Conservation (phyloP, 1,140 invertebrate species). For the Drosophila rhopaloa region DNA sequence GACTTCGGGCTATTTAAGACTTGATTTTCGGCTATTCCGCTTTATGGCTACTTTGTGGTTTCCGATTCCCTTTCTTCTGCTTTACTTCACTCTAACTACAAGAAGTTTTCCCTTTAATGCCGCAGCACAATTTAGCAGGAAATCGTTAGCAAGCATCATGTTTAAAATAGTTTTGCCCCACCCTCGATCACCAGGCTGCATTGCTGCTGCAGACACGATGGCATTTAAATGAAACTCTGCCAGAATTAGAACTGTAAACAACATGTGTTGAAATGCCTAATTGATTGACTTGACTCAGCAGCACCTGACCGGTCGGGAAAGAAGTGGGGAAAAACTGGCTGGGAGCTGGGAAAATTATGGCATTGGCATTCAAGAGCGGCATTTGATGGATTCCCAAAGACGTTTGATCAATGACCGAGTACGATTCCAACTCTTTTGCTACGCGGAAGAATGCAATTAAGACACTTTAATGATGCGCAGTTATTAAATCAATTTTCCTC, state of each 20-base stretch:
- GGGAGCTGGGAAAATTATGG: constrained; percentile 53
- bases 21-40: constrained; percentile 39
- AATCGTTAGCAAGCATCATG: constrained; percentile 64
- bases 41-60: constrained; percentile 26
- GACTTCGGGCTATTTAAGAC: constrained; percentile 47
- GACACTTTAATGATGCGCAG: constrained; percentile 67
- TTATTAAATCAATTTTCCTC: constrained; percentile 75
- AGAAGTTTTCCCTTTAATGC: constrained; percentile 42
- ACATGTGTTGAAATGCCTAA: constrained; percentile 82
- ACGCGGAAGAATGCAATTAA: constrained; percentile 77
- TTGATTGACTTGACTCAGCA: constrained; percentile 74
- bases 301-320: constrained; percentile 7
- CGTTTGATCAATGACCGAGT: constrained; percentile 53
- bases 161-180: constrained; percentile 60
- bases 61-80: constrained; percentile 21
- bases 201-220: constrained; percentile 55
- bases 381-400: constrained; percentile 56
- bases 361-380: constrained; percentile 68
- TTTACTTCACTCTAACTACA: constrained; percentile 19
- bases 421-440: constrained; percentile 22
- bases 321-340: constrained; percentile 30
- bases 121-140: constrained; percentile 76
- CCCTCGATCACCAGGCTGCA: constrained; percentile 9
- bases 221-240: constrained; percentile 71
- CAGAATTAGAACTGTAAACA: constrained; percentile 82